Base-by-base conservation (phyloP, 2,797 vertebrate genomes). In the Scomberomorus guttatus region DNA sequence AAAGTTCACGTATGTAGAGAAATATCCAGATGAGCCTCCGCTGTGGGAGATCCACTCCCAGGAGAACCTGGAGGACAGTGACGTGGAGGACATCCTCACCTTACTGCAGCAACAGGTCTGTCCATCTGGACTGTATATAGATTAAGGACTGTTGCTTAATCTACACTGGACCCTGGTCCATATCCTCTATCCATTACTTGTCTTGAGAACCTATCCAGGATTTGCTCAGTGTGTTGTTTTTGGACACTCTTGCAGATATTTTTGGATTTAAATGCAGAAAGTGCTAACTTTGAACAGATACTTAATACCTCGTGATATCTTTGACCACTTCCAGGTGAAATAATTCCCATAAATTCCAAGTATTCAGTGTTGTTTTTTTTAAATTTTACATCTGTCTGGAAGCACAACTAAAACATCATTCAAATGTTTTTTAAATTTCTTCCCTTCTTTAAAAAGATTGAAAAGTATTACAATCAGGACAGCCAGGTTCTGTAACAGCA, bases 1-100 rank as follows among this genome's bases (percentile, higher is more conserved):
- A 61, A 98, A 98, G 94, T 99, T 99, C 94, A 99, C 97, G 2
- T 99, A 98, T 72, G 96, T 97, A 90, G 97, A 97, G 87, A 97
- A 95, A 24, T 99, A 99, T 65, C 98, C 98, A 11, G 98, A 99
- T 80, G 97, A 98, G 93, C 87, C 95, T 46, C 98, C 98, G 0
- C 94, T 97, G 39, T 98, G 96, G 95, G 98, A 99, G 94, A 94
- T 99, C 83, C 85, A 95, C 64, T 96, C 96, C 14, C 97, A 98
- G 91, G 98, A 98, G 90, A 99, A 99, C 91, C 95, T 99, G 90
- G 97, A 97, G 0, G 96, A 97, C 85, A 85, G 57, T 14, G 97
- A 99, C 66, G 66, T 93, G 54, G 92, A 90, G 20, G 95, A 95
- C 25, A 91, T 99, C 85, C 95, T 99, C 72, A 94, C 94, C 42